Percentiles rank a stretch among this genome's conserved stretches.
phyloP scores from a whole-genome alignment of 2,113 vertebrate species.

The Seriola quinqueradiata region DNA sequence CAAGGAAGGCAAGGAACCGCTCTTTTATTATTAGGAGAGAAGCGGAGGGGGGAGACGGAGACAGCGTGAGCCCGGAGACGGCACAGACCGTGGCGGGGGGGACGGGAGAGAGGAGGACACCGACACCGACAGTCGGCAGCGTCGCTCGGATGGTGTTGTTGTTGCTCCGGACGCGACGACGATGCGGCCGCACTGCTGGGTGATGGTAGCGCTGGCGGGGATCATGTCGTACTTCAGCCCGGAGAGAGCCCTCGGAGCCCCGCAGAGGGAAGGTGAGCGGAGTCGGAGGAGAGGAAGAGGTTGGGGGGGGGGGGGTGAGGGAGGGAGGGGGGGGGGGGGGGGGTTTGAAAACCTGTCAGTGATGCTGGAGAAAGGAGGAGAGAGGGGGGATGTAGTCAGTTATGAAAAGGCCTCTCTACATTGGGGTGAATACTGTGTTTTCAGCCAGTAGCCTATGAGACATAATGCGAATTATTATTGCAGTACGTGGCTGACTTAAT shows the following conservation, averaged over 20 bases:
- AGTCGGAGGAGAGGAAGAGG: constrained; percentile 48
- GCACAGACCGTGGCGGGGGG: constrained; percentile 73
- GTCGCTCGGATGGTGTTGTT: constrained; percentile 84
- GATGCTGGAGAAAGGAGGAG: constrained; percentile 72
- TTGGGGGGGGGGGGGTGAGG: constrained; percentile 2
- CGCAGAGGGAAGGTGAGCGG: constrained; percentile 92
- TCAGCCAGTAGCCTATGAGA: constrained; percentile 35
- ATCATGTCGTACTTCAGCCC: constrained; percentile 89
- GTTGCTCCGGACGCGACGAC: constrained; percentile 78
- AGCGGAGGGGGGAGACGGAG: constrained; percentile 50
- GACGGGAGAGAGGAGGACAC: constrained; percentile 69
- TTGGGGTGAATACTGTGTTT: constrained; percentile 35
- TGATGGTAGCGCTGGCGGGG: constrained; percentile 87
- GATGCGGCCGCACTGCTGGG: constrained; percentile 87
- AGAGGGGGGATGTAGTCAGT: constrained; percentile 51
- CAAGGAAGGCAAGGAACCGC: constrained; percentile 77
- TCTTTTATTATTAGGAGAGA: constrained; percentile 78
- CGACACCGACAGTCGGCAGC: constrained; percentile 66
- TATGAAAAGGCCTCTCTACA: constrained; percentile 67
- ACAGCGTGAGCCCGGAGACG: constrained; percentile 67
- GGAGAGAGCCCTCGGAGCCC: constrained; percentile 90
- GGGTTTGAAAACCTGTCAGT: constrained; percentile 59
- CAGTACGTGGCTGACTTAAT: constrained; percentile 43
- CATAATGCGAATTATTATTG: constrained; percentile 58
- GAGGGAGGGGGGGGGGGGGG: constrained; percentile 10